phyloP scores from a whole-genome alignment of 2,797 vertebrate species.

The Austrolebias charrua region DNA sequence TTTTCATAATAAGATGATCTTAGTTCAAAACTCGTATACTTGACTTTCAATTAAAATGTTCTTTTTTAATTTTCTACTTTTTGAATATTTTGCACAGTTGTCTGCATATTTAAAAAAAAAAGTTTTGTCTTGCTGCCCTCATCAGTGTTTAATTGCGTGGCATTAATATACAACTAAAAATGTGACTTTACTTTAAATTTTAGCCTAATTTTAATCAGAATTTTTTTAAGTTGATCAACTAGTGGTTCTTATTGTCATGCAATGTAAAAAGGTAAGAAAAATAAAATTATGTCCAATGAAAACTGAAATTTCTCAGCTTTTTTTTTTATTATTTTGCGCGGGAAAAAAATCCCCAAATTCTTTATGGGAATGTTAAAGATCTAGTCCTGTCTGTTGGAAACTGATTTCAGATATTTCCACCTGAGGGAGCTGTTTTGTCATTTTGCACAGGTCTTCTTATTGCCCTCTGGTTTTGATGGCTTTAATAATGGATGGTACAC shows the following conservation, averaged over 20 bases:
- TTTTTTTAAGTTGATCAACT: background rate
- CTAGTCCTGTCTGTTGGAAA: too few species aligned
- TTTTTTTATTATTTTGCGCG: background rate
- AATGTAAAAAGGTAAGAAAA: background rate
- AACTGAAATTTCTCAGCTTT: too few species aligned
- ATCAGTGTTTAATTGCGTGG: background rate
- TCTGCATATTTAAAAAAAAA: background rate
- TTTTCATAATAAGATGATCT: too few species aligned
- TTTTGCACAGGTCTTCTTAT: conserved; percentile 3
- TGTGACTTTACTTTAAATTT: background rate
- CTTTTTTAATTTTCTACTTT: too few species aligned
- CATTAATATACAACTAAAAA: background rate
- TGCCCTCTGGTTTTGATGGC: conserved; percentile 43
- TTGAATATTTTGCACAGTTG: too few species aligned
- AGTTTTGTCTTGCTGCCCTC: background rate
- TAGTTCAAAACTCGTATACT: too few species aligned
- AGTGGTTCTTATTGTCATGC: background rate
- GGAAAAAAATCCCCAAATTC: too few species aligned
- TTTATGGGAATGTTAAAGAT: too few species aligned
- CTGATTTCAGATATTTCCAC: conserved; percentile 25
- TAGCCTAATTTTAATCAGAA: background rate
- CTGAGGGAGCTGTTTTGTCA: conserved; percentile 63
- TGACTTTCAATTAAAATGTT: too few species aligned
- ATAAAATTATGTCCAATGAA: background rate
- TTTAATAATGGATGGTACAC: conserved; percentile 70